Base-by-base conservation (phyloP, 2,888 invertebrate species). In the Idaea straminata region DNA sequence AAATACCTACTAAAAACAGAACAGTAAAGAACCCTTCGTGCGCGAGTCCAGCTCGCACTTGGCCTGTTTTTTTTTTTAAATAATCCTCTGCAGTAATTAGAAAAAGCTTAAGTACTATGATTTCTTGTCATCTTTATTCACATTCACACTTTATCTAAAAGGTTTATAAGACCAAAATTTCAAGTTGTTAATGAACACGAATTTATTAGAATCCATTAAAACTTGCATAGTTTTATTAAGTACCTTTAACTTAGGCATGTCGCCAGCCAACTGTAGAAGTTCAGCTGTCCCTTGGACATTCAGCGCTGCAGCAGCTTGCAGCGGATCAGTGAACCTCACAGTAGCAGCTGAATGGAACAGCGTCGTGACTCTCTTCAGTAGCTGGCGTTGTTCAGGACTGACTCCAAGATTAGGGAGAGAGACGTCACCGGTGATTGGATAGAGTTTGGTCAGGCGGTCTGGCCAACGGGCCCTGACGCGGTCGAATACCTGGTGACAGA, bases 311-410 rank as follows among this genome's bases (percentile, higher is more conserved):
- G 99, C 98, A 3, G 96, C 94, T 85, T 96, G 96, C 35, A 99
- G 94, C 0, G 96, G 96, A 82, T 99, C 99, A 76, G 98, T 97
- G 84, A 99, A 99, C 77, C 96, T 95, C 16, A 99, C 98, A 0
- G 99, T 99, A 0, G 99, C 99, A 0, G 99, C 99, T 34, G 98
- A 97, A 86, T 99, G 99, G 87, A 99, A 98, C 64, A 99, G 97
- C 15, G 97, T 94, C 57, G 97, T 95, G 15, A 98, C 96, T 61
- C 95, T 94, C 5, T 95, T 93, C 15, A 97, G 84, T 69, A 94
- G 88, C 59, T 88, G 87, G 64, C 94, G 94, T 80, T 97, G 96
- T 5, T 94, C 92, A 0, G 93, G 85, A 66, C 93, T 94, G 62
- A 98, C 94, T 10, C 97, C 97, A 35, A 97, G 88, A 70, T 95